Evolutionary conservation across 2,888 invertebrate species (phyloP).

Genomic region (Eurois occulta): DNA sequence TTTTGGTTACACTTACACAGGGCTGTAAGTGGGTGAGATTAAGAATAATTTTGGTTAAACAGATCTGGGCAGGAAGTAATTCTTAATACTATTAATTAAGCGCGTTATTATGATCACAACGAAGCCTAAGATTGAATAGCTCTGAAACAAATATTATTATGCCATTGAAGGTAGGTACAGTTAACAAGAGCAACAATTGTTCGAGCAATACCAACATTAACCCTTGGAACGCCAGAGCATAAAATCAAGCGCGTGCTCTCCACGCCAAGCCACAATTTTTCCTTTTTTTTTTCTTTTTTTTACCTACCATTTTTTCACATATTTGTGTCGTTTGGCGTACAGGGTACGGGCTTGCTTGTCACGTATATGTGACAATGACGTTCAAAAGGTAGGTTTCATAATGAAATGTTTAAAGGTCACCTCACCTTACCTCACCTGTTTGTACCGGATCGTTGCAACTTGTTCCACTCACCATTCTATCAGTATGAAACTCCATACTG

Average conservation of each 20-base stretch:
- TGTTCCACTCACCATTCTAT: neutral
- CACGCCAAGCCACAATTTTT: no score
- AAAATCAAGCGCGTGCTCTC: no score
- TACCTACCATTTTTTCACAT: no score
- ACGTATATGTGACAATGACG: no score
- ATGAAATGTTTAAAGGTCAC: no score
- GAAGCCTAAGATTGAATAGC: neutral
- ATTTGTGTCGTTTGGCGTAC: no score
- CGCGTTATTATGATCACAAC: neutral
- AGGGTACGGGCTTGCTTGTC: no score
- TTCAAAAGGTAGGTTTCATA: no score
- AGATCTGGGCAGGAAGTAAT: neutral
- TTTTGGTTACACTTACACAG: constrained; percentile 23
- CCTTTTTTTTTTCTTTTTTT: no score
- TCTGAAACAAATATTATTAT: neutral
- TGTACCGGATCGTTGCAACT: no score
- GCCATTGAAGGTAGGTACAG: neutral
- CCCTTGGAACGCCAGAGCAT: no score
- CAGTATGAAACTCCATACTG: neutral
- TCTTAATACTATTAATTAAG: neutral
- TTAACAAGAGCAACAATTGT: neutral
- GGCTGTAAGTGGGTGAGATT: constrained; percentile 25
- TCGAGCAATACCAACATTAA: neutral
- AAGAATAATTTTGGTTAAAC: constrained; percentile 22
- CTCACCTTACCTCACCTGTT: no score